Conservation (phyloP, 1,140 invertebrate genomes). For the Centruroides vittatus region DNA sequence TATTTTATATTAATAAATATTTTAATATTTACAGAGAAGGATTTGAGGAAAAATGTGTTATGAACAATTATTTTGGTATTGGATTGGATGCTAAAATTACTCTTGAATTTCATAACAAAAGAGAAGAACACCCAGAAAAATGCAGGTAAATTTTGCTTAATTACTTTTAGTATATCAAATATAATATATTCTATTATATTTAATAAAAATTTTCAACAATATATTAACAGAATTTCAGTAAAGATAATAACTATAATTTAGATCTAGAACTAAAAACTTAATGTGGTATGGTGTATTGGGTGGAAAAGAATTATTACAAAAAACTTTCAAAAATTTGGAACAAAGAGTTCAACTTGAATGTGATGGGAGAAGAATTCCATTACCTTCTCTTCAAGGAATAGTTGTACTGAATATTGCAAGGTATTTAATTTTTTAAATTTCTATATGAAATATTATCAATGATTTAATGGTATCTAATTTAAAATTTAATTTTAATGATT, state of each 20-base stretch:
- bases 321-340: conserved; percentile 92
- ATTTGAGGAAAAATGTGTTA: conserved; percentile 86
- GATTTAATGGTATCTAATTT: too few species aligned
- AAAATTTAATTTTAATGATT: too few species aligned
- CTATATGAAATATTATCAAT: too few species aligned
- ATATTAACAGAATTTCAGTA: neutral
- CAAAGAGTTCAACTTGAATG: conserved; percentile 86
- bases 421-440: conserved; percentile 24
- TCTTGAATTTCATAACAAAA: conserved; percentile 91
- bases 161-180: neutral
- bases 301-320: conserved; percentile 62
- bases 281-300: conserved; percentile 96
- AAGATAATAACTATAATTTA: conserved; percentile 43
- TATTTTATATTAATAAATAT: too few species aligned
- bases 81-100: conserved; percentile 98
- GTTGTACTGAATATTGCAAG: conserved; percentile 94
- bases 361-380: conserved; percentile 75
- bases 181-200: too few species aligned
- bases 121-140: conserved; percentile 96
- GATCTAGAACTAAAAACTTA: conserved; percentile 73
- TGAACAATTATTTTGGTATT: conserved; percentile 99
- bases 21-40: conserved; percentile 48
- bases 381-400: conserved; percentile 89
- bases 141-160: conserved; percentile 47
- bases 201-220: too few species aligned